Conservation (phyloP, 2,888 invertebrate genomes). For the Pyrochroa serraticornis region DNA sequence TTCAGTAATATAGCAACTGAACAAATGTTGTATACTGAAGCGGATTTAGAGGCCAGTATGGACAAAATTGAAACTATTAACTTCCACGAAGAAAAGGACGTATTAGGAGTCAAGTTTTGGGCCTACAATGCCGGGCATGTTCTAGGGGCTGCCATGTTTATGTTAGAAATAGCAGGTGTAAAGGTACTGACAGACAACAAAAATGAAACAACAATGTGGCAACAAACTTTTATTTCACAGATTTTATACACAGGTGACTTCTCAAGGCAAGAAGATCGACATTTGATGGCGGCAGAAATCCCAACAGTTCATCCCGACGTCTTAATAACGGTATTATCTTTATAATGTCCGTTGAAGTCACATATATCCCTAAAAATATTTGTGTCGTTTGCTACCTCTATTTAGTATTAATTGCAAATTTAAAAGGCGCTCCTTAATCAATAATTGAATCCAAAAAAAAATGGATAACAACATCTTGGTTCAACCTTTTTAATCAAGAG, state of each 20-base stretch:
- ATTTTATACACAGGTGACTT: constrained; percentile 98
- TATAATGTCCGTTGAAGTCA: no score
- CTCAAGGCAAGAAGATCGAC: constrained; percentile 97
- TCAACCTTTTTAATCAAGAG: no score
- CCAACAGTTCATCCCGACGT: constrained; percentile 96
- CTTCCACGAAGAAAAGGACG: constrained; percentile 97
- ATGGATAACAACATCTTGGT: no score
- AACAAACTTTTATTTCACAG: constrained; percentile 49
- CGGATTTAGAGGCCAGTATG: constrained; percentile 97
- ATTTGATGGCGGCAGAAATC: constrained; percentile 99
- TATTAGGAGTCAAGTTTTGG: constrained; percentile 96
- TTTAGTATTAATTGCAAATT: no score
- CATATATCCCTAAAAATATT: no score
- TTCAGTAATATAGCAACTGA: constrained; percentile 94
- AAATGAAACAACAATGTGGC: no score
- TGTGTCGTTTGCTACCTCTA: no score
- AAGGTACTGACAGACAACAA: constrained; percentile 56
- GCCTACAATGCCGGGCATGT: constrained; percentile 99
- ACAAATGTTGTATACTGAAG: constrained; percentile 96
- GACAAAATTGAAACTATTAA: constrained; percentile 98
- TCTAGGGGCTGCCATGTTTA: constrained; percentile 99
- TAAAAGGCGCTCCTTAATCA: no score
- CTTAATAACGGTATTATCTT: constrained; percentile 78
- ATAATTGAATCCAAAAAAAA: no score
- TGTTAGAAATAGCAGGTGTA: constrained; percentile 99